A percentile compares a stretch with the other conserved stretches of the same genome.
Conservation (phyloP, 2,113 vertebrate genomes). For the Barnardius zonarius region DNA sequence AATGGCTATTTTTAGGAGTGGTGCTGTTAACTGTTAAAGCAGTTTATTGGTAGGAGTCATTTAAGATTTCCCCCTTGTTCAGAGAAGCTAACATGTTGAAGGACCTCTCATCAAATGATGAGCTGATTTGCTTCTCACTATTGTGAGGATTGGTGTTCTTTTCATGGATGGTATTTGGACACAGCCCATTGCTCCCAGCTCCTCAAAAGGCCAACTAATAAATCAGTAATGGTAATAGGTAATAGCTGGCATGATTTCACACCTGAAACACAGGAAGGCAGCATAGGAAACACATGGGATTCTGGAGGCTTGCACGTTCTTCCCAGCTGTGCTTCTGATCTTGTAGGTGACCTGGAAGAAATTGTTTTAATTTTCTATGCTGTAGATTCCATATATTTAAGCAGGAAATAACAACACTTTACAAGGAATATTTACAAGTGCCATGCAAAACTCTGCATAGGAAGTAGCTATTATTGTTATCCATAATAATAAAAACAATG, state of each 20-base stretch:
- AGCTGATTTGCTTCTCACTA: neutral
- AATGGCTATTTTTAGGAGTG: neutral
- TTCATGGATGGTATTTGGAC: neutral
- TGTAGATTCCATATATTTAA: neutral
- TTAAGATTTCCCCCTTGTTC: neutral
- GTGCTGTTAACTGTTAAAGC: neutral
- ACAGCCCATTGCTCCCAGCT: neutral
- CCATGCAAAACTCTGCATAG: neutral
- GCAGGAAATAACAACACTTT: neutral
- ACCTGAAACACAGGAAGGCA: neutral
- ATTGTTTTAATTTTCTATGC: neutral
- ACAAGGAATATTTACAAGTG: neutral
- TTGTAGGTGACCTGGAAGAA: neutral
- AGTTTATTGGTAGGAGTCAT: neutral
- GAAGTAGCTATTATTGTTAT: neutral
- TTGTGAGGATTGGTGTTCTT: neutral
- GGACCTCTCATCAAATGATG: neutral
- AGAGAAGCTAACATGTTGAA: neutral
- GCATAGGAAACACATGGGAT: neutral
- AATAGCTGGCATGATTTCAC: neutral
- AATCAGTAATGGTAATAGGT: neutral
- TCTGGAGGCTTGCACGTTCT: neutral
- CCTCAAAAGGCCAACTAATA: neutral
- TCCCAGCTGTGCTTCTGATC: neutral
- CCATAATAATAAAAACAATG: neutral